Base-by-base conservation (phyloP, 2,113 vertebrate species). In the Junco hyemalis region DNA sequence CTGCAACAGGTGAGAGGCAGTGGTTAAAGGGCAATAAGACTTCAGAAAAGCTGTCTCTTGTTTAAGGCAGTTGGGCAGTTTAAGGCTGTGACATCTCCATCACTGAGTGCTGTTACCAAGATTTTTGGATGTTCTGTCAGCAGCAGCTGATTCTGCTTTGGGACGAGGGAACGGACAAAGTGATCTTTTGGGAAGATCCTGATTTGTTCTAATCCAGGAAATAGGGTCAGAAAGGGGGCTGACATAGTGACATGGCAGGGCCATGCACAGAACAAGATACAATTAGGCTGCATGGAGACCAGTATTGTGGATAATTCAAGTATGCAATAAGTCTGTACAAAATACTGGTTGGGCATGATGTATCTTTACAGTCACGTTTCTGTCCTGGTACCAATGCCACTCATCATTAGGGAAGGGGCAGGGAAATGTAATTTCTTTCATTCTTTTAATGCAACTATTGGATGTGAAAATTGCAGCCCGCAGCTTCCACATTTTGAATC, bases 51-150 rank as follows among this genome's bases (percentile, higher is more conserved):
- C 9, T 72, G 29, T 31, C 14, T 54, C 13, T 8, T 66, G 23
- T 50, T 50, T 44, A 36, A 88, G 35, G 18, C 9, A 33, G 3
- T 8, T 61, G 48, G 53, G 40, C 7, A 54, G 25, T 47, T n/a
- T n/a, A n/a, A 14, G 33, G 4, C 38, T 66, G 42, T 29, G n/a
- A 6, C 2, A 1, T 40, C 72, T 82, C 63, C 47, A 5, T n/a
- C 0, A 0, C 2, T 78, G 23, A 53, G 53, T 50, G 29, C 14
- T 59, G 8, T 47, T 38, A 42, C 23, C 0, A 2, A 63, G 18
- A 25, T 22, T 72, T 83, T 91, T 65, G 78, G 13, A n/a, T 1
- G 0, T 26, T 6, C 47, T 59, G 5, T 45, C 35, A n/a, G 54
- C 59, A n/a, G 5, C 7, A 54, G 33, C 18, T 53, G 19, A 44